Conservation (phyloP, 2,797 vertebrate genomes). For the Choloepus didactylus region DNA sequence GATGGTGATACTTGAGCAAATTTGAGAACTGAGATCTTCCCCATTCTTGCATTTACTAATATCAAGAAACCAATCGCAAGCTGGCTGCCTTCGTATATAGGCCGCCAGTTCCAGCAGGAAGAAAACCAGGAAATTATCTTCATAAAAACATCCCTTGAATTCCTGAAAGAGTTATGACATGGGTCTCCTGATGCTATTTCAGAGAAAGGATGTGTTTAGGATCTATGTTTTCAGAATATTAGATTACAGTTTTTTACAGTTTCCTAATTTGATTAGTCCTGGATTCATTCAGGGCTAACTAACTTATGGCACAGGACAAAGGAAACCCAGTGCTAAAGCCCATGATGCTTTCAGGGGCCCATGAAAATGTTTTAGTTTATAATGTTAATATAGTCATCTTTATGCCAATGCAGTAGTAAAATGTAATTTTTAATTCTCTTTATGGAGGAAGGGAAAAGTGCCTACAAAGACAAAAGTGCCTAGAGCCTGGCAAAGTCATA, state of each 20-base stretch:
- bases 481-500: background rate
- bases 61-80: background rate
- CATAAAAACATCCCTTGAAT: background rate
- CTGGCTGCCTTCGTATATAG: background rate
- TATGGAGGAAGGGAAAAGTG: background rate
- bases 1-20: background rate
- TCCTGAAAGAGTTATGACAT: background rate
- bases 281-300: background rate
- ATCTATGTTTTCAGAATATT: slow-evolving; percentile 14
- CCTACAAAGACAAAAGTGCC: background rate
- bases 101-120: background rate
- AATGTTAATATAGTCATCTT: slow-evolving; percentile 4
- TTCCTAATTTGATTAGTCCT: background rate
- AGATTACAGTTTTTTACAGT: background rate
- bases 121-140: background rate
- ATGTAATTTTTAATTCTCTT: slow-evolving; percentile 31
- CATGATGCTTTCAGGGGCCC: background rate
- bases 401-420: background rate
- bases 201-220: background rate
- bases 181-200: background rate
- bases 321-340: background rate
- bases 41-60: background rate
- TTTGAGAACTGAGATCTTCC: background rate
- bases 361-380: background rate
- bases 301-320: background rate